These are phyloP conservation scores for Tympanoctomys barrerae DNA, from an alignment of 2,797 vertebrate species.

Conservation along the genomic window DNA sequence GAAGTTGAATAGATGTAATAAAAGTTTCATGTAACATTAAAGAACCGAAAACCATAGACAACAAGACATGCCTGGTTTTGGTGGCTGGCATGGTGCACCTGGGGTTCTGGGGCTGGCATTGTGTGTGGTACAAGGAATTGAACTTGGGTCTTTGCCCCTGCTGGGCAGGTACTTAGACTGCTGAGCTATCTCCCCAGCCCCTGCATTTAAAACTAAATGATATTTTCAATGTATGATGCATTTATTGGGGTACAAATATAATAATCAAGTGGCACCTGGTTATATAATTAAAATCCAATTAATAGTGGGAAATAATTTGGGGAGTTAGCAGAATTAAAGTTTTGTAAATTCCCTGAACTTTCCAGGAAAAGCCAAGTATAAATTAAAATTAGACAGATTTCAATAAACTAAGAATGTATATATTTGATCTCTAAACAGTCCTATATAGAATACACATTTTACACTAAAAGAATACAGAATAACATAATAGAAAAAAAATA, in stretches of 20 bases:
- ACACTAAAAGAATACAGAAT: not conserved
- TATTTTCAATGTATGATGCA: not conserved
- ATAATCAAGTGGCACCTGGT: not conserved
- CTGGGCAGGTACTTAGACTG: too few relatives aligned
- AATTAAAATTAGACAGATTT: constrained; percentile 27
- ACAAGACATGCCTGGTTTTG: not conserved
- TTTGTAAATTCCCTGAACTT: not conserved
- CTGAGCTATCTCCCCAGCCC: too few relatives aligned
- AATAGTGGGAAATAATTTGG: not conserved
- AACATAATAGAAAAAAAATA: not conserved
- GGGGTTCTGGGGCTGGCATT: too few relatives aligned
- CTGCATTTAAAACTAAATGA: not conserved
- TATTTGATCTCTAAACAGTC: constrained; percentile 29
- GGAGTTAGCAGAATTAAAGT: not conserved
- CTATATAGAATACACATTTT: constrained; percentile 25
- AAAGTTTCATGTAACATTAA: not conserved
- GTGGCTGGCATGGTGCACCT: too few relatives aligned
- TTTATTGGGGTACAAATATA: not conserved
- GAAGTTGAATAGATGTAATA: not conserved
- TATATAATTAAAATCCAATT: not conserved
- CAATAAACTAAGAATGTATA: not conserved
- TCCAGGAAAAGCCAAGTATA: not conserved
- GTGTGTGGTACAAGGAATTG: too few relatives aligned
- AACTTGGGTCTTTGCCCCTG: too few relatives aligned
- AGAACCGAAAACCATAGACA: not conserved